Evolutionary conservation across 2,888 invertebrate genomes (phyloP), one percentile per base, ranked within the genome.

Genomic region (Epistrophella euchroma): DNA sequence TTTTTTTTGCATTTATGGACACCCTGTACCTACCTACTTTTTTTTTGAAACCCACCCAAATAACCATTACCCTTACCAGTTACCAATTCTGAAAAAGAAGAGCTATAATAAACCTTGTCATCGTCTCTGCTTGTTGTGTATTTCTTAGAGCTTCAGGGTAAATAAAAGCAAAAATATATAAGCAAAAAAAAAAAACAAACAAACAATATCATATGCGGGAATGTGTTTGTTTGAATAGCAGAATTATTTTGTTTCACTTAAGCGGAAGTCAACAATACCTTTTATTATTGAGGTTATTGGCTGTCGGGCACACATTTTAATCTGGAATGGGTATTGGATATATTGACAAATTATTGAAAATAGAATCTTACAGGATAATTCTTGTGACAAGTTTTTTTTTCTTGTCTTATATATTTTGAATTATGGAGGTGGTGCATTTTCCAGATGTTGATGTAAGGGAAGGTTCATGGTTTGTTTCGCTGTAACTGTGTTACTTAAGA

Each of bases 231-330:
- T 82, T 60, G 60, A 7, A 72, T 73, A 73, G 77, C 52, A 78
- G 43, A 73, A 68, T 55, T 77, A 68, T 55, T 77, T 72, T 60
- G 66, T 77, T 72, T 78, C 72, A 66, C 66, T 82, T 72, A 52
- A 56, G 66, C 72, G 72, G 72, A 73, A 82, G 77, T 66, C 82
- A 68, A 60, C 45, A 68, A 82, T 73, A 77, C 66, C 72, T 58
- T 64, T 78, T 37, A 70, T 78, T 37, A 70, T 78, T 72, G 60
- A 43, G 55, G 60, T 47, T 68, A 37, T 32, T 66, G 83, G 78
- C 73, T 52, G 68, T 52, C 37, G 68, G 50, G 37, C 55, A 70
- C 62, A 70, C n/a, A 60, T 28, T 52, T 52, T 55, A 15, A 74
- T 19, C 6, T 32, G n/a, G 64, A 25, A 55, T 64, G 22, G 25